phyloP scores from a whole-genome alignment of 2,797 vertebrate species.

The Rhinoraja longicauda region DNA sequence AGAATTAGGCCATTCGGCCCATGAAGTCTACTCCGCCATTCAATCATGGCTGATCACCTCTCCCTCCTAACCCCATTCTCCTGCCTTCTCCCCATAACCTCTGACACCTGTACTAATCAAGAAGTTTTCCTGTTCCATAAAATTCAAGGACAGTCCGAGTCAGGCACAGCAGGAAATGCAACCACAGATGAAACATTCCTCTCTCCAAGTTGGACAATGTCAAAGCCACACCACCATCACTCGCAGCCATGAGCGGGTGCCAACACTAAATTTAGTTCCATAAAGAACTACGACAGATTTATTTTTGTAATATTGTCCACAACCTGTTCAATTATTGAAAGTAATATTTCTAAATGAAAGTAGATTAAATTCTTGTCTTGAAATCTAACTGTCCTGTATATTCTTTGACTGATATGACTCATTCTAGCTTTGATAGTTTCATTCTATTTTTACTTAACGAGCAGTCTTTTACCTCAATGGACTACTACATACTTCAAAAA shows the following conservation, averaged over 20 bases:
- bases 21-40: no score
- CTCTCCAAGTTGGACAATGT: no score
- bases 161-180: no score
- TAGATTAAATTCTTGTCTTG: background rate
- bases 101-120: no score
- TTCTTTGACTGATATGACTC: background rate
- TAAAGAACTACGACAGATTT: background rate
- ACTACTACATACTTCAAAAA: background rate
- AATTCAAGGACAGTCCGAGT: background rate
- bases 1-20: no score
- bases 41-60: no score
- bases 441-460: background rate
- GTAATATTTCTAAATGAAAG: background rate
- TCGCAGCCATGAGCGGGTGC: no score
- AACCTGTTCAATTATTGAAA: background rate
- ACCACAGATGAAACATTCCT: no score
- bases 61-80: no score
- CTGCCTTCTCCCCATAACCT: no score
- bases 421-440: background rate
- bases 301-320: background rate
- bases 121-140: background rate
- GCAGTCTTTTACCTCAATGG: background rate
- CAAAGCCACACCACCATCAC: no score
- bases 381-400: background rate
- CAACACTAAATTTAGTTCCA: background rate